Percentiles rank a stretch among this genome's conserved stretches.
Conservation (phyloP, 2,888 invertebrate species). For the Lepetodrilus schrolli region DNA sequence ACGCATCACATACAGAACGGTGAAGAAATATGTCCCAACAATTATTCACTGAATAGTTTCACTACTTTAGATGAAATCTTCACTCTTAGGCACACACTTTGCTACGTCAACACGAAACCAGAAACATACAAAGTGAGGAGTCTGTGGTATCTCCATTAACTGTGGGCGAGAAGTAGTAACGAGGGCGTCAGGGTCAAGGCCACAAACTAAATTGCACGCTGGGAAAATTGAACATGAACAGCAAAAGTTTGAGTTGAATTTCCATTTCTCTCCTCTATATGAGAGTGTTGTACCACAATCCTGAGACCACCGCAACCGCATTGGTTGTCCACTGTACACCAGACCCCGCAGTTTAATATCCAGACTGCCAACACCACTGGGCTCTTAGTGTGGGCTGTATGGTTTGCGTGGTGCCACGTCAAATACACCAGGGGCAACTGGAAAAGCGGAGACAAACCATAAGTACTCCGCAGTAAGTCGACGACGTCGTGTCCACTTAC, state of each 20-base stretch:
- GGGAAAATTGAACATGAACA: conserved; percentile 25
- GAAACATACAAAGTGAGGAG: conserved; percentile 14
- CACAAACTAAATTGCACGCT: conserved; percentile 24
- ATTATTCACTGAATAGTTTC: not conserved
- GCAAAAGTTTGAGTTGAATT: not conserved
- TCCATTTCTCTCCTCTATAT: not conserved
- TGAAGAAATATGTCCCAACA: not conserved
- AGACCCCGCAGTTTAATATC: not conserved
- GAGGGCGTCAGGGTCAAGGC: conserved; percentile 24
- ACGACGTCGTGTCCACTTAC: not conserved
- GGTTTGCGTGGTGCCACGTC: conserved; percentile 13
- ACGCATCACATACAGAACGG: not conserved
- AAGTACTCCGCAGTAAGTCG: not conserved
- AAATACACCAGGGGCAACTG: conserved; percentile 15
- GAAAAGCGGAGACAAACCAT: conserved; percentile 8
- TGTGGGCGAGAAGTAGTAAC: conserved; percentile 17
- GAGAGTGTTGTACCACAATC: not conserved
- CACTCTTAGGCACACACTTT: conserved; percentile 20
- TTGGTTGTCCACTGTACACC: not conserved
- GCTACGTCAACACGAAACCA: conserved; percentile 20
- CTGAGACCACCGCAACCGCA: conserved; percentile 3
- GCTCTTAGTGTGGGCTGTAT: conserved; percentile 6
- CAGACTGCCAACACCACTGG: not conserved
- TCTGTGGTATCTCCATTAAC: not conserved
- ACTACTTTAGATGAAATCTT: not conserved